Evolutionary conservation across 1,140 invertebrate genomes (phyloP).

Genomic region (Drosophila dunni): DNA sequence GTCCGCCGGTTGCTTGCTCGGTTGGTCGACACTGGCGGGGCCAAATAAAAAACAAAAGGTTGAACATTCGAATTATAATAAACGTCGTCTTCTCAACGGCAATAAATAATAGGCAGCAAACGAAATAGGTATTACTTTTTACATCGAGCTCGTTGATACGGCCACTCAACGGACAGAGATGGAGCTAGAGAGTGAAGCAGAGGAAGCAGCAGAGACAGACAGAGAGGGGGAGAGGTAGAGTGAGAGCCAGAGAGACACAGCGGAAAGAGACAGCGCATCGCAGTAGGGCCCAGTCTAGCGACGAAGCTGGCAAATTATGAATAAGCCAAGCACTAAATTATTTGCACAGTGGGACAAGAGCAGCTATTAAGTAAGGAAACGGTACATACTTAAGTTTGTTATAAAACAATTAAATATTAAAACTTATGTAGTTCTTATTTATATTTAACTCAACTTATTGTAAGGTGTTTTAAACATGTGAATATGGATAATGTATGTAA

Average conservation of each 20-base stretch:
- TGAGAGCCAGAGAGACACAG: background rate
- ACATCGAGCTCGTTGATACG: constrained; percentile 64
- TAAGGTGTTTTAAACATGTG: too few relatives aligned
- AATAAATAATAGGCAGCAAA: constrained; percentile 76
- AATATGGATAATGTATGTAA: too few relatives aligned
- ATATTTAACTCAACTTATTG: too few relatives aligned
- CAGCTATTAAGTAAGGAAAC: background rate
- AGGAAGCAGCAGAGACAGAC: background rate
- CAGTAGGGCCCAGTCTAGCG: constrained; percentile 26
- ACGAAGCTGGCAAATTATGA: constrained; percentile 38
- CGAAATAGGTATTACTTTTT: constrained; percentile 71
- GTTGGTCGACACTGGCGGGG: constrained; percentile 26
- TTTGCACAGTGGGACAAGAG: constrained; percentile 53
- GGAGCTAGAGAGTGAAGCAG: constrained; percentile 10
- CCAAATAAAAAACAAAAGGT: constrained; percentile 63
- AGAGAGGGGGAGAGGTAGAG: background rate
- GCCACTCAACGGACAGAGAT: constrained; percentile 23
- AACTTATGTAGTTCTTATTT: too few relatives aligned
- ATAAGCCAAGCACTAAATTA: constrained; percentile 73
- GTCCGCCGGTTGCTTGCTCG: constrained; percentile 48
- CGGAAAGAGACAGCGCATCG: constrained; percentile 16
- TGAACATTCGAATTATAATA: constrained; percentile 80
- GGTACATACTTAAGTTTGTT: background rate
- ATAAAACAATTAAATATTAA: background rate
- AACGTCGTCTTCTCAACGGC: constrained; percentile 78